Conservation (phyloP, 2,888 invertebrate species). For the Caenorhabditis afra region DNA sequence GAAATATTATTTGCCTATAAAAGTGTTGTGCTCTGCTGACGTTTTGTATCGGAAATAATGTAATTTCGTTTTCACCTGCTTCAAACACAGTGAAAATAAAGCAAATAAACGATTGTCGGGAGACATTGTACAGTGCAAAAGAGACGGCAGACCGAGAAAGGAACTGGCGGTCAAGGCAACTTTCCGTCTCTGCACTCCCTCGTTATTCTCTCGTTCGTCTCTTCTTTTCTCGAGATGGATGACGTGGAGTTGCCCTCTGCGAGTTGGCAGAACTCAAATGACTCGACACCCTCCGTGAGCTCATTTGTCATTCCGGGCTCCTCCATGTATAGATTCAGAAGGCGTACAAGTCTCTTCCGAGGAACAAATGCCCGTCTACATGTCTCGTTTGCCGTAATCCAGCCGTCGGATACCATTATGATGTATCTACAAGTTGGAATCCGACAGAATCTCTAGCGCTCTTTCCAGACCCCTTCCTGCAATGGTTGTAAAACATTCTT, state of each 20-base stretch:
- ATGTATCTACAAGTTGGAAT: no score
- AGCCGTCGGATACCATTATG: conserved; percentile 65
- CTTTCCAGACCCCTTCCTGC: conserved; percentile 51
- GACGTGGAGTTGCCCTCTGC: neutral
- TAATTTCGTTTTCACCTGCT: neutral
- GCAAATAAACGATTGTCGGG: neutral
- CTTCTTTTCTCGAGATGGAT: neutral
- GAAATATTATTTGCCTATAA: no score
- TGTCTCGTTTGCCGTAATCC: conserved; percentile 59
- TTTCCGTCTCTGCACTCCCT: neutral
- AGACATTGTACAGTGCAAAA: neutral
- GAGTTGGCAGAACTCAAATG: neutral
- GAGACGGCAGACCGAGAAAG: neutral
- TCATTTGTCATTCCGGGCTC: neutral
- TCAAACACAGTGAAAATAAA: neutral
- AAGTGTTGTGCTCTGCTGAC: neutral
- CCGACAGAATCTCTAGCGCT: neutral
- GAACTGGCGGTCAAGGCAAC: neutral
- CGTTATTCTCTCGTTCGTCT: neutral
- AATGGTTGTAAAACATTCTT: conserved; percentile 59
- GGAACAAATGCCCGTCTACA: conserved; percentile 39
- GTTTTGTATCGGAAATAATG: neutral
- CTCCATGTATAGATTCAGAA: neutral
- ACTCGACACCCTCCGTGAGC: neutral
- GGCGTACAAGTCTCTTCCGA: neutral